Evolutionary conservation across 2,113 vertebrate genomes (phyloP).

Genomic region (Cardinalis cardinalis): DNA sequence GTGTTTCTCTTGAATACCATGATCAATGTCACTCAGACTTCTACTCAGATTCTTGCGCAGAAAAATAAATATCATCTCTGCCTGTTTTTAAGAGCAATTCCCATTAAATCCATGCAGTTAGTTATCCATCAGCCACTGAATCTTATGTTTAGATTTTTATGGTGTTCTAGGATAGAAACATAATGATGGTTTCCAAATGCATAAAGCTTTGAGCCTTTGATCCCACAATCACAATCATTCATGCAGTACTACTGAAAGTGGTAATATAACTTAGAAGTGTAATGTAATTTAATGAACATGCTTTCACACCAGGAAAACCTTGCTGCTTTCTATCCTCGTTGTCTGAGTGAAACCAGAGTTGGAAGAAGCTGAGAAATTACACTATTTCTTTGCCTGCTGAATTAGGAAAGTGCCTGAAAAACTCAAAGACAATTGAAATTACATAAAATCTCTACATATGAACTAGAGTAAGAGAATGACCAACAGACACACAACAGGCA

Average conservation of each 20-base stretch:
- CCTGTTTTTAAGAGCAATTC: not conserved
- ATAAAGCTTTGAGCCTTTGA: not conserved
- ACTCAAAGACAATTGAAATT: not conserved
- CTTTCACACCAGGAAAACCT: not conserved
- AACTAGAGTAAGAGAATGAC: not conserved
- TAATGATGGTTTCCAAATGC: not conserved
- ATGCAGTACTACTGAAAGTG: not conserved
- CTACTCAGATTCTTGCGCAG: not conserved
- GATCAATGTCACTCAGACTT: not conserved
- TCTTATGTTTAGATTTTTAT: not conserved
- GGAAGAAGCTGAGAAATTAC: not conserved
- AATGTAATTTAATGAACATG: not conserved
- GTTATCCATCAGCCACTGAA: not conserved
- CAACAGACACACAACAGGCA: accelerated
- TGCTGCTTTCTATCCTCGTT: not conserved
- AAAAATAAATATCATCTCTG: not conserved
- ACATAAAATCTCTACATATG: not conserved
- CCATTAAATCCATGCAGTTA: not conserved
- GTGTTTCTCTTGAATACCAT: not conserved
- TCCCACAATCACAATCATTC: not conserved
- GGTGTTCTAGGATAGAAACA: not conserved
- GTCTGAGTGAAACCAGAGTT: not conserved
- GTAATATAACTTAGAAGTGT: not conserved
- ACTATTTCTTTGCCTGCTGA: not conserved
- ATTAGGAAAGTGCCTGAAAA: not conserved